Conservation (phyloP, 2,888 invertebrate genomes). For the Morinoia aosen region DNA sequence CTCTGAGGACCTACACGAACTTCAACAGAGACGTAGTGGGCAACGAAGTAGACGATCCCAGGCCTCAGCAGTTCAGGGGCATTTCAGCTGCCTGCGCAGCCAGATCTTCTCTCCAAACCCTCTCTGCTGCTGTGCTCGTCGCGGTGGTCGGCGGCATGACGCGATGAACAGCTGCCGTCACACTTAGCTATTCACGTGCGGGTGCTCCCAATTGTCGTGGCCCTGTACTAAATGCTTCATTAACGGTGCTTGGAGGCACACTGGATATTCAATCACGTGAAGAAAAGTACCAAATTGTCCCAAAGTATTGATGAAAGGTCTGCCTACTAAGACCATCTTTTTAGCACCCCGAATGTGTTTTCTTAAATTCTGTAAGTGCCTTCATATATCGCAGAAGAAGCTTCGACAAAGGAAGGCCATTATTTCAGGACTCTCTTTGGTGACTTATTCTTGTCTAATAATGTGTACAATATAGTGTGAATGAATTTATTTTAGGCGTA, state of each 20-base stretch:
- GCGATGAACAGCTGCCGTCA: background rate
- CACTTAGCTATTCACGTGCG: too few species aligned
- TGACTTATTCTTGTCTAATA: background rate
- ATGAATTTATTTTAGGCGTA: background rate
- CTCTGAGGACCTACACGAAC: slow-evolving; percentile 7
- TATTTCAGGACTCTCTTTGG: background rate
- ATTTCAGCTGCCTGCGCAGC: background rate
- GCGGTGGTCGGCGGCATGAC: background rate
- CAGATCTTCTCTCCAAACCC: background rate
- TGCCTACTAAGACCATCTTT: background rate
- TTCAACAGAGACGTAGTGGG: background rate
- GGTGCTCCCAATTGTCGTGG: too few species aligned
- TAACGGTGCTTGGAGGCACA: too few species aligned
- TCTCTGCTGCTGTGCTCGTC: background rate
- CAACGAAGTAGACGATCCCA: background rate
- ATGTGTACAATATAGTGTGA: background rate
- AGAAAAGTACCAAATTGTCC: background rate
- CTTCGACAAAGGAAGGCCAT: background rate
- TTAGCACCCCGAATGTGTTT: background rate
- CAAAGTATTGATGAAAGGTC: background rate
- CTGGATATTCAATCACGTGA: background rate
- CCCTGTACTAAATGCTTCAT: too few species aligned
- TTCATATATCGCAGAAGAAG: background rate
- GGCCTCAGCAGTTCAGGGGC: slow-evolving; percentile 31
- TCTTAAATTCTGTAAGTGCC: background rate